phyloP scores from a whole-genome alignment of 1,140 invertebrate genomes.

The Mylabris phalerata region DNA sequence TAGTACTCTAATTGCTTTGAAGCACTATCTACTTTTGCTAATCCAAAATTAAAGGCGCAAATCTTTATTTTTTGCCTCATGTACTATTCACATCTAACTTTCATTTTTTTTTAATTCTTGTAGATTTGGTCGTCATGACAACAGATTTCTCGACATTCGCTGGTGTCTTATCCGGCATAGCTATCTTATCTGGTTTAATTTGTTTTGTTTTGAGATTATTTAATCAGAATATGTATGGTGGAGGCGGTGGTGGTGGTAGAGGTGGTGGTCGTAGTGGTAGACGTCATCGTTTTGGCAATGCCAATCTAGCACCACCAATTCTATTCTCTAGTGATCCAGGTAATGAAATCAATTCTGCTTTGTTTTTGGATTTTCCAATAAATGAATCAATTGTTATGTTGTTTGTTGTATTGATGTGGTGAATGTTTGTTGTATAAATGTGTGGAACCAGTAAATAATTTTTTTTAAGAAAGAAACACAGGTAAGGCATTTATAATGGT shows the following conservation, averaged over 20 bases:
- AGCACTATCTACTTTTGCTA: no score
- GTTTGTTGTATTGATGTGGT: neutral
- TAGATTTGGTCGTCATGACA: constrained; percentile 73
- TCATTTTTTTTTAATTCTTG: constrained; percentile 20
- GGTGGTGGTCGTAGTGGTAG: constrained; percentile 32
- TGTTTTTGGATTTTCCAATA: neutral
- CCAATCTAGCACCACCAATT: constrained; percentile 71
- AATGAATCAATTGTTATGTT: neutral
- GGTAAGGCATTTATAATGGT: neutral
- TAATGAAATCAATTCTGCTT: constrained; percentile 33
- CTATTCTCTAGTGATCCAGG: constrained; percentile 75
- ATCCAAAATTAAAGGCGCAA: no score
- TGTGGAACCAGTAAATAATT: no score
- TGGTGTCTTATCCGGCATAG: constrained; percentile 72
- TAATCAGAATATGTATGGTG: constrained; percentile 58
- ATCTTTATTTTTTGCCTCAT: no score
- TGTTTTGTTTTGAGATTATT: constrained; percentile 82
- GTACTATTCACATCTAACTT: neutral
- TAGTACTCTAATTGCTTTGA: no score
- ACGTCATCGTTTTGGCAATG: constrained; percentile 67
- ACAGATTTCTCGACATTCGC: constrained; percentile 75
- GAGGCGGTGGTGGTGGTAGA: no score
- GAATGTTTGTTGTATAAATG: neutral
- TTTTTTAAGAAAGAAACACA: neutral
- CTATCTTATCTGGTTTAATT: constrained; percentile 72